These are phyloP conservation scores for Montipora cactus DNA, from an alignment of 64 coral and sea anemone species.

Conservation along the genomic window DNA sequence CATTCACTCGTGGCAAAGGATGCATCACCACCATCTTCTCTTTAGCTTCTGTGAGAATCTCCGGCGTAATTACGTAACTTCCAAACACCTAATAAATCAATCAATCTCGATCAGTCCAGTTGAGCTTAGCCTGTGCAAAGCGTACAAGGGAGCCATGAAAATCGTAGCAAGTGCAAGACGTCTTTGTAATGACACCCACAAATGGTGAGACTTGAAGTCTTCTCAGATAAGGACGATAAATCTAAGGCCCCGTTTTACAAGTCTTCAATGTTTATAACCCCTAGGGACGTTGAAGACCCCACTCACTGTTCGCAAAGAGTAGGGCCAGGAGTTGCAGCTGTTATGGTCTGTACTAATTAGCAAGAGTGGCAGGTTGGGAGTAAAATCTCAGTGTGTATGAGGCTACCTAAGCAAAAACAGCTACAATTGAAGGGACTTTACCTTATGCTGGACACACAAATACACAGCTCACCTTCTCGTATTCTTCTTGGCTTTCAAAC, in stretches of 20 bases:
- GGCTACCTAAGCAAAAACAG: no score
- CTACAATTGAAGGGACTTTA: no score
- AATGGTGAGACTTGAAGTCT: background rate
- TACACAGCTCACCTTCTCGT: constrained; percentile 73
- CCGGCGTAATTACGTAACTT: constrained; percentile 90
- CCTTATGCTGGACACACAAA: background rate
- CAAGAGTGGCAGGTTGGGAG: no score
- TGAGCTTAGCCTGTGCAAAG: no score
- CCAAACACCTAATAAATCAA: constrained; percentile 74
- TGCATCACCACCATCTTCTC: constrained; percentile 99
- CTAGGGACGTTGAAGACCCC: no score
- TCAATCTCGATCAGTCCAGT: background rate
- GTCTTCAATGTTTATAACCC: background rate
- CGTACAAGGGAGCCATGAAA: no score
- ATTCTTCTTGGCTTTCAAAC: constrained; percentile 88
- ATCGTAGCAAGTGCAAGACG: no score
- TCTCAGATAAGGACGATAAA: background rate
- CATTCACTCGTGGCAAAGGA: constrained; percentile 89
- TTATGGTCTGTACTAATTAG: no score
- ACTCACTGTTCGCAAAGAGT: no score
- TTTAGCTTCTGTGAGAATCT: constrained; percentile 91
- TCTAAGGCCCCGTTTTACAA: background rate
- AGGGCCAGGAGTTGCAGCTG: no score
- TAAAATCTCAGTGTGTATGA: no score
- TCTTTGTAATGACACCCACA: no score